These are phyloP conservation scores for Malurus alboscapulatus DNA, from an alignment of 2,113 vertebrate species.

Conservation along the genomic window DNA sequence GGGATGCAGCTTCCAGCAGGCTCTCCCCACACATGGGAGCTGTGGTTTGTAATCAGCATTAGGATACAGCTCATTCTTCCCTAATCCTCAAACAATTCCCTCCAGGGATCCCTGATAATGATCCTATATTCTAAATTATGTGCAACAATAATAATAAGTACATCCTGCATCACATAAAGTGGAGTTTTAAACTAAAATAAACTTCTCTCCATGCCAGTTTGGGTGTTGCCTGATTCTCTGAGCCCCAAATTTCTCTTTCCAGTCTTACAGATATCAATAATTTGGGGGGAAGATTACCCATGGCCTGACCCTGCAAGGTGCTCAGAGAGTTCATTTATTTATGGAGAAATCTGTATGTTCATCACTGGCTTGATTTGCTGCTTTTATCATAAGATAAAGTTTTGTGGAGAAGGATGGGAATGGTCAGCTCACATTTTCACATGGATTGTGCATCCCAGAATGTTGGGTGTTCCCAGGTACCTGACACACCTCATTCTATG, in stretches of 20 bases:
- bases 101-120: background rate
- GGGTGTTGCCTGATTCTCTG: background rate
- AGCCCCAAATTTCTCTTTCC: background rate
- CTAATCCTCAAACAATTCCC: background rate
- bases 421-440: background rate
- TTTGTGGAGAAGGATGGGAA: background rate
- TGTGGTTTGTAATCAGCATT: background rate
- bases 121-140: background rate
- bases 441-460: background rate
- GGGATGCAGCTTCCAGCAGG: background rate
- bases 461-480: background rate
- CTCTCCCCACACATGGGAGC: background rate
- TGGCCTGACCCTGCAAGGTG: background rate
- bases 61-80: background rate
- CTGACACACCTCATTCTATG: background rate
- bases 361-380: background rate
- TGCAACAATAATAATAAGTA: background rate
- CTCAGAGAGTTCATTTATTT: background rate
- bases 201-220: background rate
- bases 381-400: background rate
- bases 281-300: background rate
- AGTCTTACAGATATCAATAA: background rate
- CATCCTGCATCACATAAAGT: background rate
- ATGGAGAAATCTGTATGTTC: background rate
- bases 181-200: background rate